phyloP scores from a whole-genome alignment of 2,797 vertebrate genomes.

The Chlorospingus semifuscus region DNA sequence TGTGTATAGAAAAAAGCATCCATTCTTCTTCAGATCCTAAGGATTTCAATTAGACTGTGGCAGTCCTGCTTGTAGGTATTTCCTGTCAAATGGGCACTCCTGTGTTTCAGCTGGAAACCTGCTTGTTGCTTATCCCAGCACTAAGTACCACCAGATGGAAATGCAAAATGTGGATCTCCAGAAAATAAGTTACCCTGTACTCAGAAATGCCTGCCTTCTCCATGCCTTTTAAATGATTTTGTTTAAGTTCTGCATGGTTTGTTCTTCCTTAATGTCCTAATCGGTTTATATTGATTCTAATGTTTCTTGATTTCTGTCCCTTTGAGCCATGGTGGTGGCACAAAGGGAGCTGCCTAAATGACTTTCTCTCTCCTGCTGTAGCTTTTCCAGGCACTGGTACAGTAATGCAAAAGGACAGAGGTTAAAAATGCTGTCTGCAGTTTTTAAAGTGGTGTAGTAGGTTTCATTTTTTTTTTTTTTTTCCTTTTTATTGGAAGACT shows the following conservation, averaged over 20 bases:
- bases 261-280: neutral
- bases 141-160: neutral
- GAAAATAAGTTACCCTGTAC: neutral
- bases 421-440: conserved; percentile 24
- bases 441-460: neutral
- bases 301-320: conserved; percentile 34
- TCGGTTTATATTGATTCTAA: neutral
- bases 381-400: neutral
- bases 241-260: neutral
- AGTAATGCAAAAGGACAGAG: conserved; percentile 49
- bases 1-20: neutral
- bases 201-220: neutral
- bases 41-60: neutral
- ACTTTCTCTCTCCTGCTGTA: neutral
- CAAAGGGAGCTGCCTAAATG: neutral
- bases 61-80: neutral
- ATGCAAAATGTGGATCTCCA: neutral
- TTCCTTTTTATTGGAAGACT: neutral
- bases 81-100: neutral
- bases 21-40: neutral
- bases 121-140: neutral
- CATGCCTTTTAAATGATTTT: neutral
- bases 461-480: neutral
- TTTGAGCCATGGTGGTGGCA: neutral
- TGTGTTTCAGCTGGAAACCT: neutral